phyloP scores from a whole-genome alignment of 1,140 invertebrate genomes.

The Reticulitermes speratus region DNA sequence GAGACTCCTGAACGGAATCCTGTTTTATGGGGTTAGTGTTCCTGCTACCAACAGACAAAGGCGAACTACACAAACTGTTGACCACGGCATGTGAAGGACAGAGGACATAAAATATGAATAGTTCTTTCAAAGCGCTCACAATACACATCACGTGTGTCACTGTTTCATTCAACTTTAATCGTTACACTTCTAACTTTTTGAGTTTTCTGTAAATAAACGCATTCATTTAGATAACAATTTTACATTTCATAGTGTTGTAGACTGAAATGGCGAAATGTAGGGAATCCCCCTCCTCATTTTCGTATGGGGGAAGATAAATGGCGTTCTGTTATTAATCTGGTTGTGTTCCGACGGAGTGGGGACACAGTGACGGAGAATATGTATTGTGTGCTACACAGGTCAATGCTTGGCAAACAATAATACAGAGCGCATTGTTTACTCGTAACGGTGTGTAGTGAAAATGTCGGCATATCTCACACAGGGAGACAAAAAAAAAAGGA shows the following conservation, averaged over 20 bases:
- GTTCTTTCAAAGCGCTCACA: too few relatives aligned
- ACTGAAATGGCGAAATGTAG: not conserved
- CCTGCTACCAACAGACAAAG: too few relatives aligned
- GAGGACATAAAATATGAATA: too few relatives aligned
- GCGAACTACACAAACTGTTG: too few relatives aligned
- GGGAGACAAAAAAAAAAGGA: not conserved
- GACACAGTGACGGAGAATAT: not conserved
- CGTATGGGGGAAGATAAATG: not conserved
- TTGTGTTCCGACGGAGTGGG: not conserved
- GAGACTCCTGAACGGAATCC: too few relatives aligned
- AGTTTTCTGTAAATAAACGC: not conserved
- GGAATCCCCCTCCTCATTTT: not conserved
- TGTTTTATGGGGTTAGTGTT: too few relatives aligned
- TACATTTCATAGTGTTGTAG: not conserved
- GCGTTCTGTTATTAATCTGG: not conserved
- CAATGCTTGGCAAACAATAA: not conserved
- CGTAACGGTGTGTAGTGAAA: not conserved
- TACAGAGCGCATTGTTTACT: not conserved
- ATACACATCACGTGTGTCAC: not conserved
- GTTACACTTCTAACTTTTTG: not conserved
- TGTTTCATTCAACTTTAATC: not conserved
- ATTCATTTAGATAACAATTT: slow-evolving; percentile 10
- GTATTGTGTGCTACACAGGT: not conserved
- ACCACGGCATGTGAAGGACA: too few relatives aligned
- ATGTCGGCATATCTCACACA: not conserved